A percentile compares a stretch with the other conserved stretches of the same genome.
Evolutionary conservation across 2,888 invertebrate genomes (phyloP).

Genomic region (Clusia tigrina): DNA sequence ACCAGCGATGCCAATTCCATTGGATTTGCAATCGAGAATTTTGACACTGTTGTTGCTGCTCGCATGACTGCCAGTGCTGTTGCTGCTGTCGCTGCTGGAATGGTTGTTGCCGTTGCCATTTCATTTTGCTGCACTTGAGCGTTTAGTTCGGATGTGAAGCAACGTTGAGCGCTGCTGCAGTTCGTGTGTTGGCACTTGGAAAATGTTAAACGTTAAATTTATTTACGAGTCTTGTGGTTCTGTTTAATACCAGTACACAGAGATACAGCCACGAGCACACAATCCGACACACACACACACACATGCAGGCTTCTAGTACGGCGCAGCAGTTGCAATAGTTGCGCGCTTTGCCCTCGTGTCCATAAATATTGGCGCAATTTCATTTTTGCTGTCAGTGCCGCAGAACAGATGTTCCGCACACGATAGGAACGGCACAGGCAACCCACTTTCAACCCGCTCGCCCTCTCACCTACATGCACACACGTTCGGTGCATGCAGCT

Average conservation of each 20-base stretch:
- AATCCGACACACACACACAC: not conserved
- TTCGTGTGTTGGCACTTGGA: not conserved
- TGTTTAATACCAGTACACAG: not conserved
- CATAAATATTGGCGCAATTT: slow-evolving; percentile 2
- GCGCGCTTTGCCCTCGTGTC: not conserved
- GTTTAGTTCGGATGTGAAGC: too few species aligned
- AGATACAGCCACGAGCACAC: not conserved
- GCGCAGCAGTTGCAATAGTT: not conserved
- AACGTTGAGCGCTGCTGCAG: too few species aligned
- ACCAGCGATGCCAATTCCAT: not conserved
- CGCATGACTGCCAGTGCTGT: not conserved
- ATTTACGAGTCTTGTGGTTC: slow-evolving; percentile 5
- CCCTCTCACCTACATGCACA: too few species aligned
- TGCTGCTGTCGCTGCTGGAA: not conserved
- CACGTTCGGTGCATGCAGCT: too few species aligned
- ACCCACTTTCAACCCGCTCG: too few species aligned
- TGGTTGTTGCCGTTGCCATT: not conserved
- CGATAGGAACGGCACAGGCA: too few species aligned
- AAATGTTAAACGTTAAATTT: slow-evolving; percentile 8
- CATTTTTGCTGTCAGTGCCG: not conserved
- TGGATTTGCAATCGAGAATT: not conserved
- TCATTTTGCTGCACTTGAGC: too few species aligned
- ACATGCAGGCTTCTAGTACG: not conserved
- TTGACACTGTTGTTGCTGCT: not conserved
- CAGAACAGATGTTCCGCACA: not conserved